Base-by-base conservation (phyloP, 2,797 vertebrate species). In the Anolis apletophallus region DNA sequence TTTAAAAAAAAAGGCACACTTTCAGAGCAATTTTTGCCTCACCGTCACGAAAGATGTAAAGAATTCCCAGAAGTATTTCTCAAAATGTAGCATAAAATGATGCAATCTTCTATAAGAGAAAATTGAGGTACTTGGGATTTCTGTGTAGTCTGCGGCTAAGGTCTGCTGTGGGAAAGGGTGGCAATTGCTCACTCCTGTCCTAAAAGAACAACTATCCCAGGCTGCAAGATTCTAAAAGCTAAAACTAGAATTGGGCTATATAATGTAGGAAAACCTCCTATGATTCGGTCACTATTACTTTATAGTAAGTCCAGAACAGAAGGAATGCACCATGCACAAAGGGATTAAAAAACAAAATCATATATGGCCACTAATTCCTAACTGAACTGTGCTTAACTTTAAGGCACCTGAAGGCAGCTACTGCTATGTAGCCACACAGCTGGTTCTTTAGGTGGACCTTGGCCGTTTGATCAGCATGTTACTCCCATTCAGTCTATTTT, bases 401-500 rank as follows among this genome's bases (percentile, higher is more conserved):
- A 89, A 79, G 19, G 74, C 46, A 85, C 14, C 64, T 80, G 32
- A 81, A 91, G 57, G 80, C 80, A 86, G 59, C 57, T 89, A 13
- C 57, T 88, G 81, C 71, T 87, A 90, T 76, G 73, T 46, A 87
- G 87, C 57, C 85, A 75, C 90, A 83, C 11, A 5, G 1, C 69
- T 75, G 12, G 9, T 17, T 73, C 40, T 91, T 92, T 85, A 90
- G 83, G 91, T 52, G 40, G 21, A 57, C 72, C 57, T 76, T 85
- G 19, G 83, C 83, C 75, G 84, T 85, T 93, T 54, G 89, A 77
- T 52, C 75, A 75, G 82, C 69, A 86, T 21, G 54, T 91, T 0
- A 0, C 16, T 84, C 84, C 17, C 8, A 77, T 10, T 85, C 83
- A 85, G 85, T 26, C 52, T 90, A 80, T 68, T 89, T 67, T 85